Base-by-base conservation (phyloP, 2,888 invertebrate species). In the Eugnorisma glareosa region DNA sequence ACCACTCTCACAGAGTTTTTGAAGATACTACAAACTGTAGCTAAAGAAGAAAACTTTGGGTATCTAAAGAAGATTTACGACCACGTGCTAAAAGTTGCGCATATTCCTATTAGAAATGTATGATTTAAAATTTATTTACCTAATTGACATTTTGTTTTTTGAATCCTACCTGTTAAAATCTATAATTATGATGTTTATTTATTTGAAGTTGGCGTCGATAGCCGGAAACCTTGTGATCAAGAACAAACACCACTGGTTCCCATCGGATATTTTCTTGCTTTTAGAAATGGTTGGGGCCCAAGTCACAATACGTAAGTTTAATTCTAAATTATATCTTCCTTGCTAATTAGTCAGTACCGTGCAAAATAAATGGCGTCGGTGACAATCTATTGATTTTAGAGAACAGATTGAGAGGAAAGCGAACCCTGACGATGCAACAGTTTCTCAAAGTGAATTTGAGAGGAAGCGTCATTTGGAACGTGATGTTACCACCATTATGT, bases 141-240 rank as follows among this genome's bases (percentile, higher is more conserved):
- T n/a, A 28, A 15, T 28, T 57, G 59, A 7, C 13, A 7, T 28
- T 28, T 28, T 57, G n/a, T 48, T 48, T 48, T 48, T 3, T 21
- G 21, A 45, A 21, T 35, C 31, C 10, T 10, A 21, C 21, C 21
- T 31, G 21, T 21, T 31, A 31, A 21, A 31, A 59, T 35, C 21
- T 21, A 5, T 35, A 7, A 28, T 31, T 31, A 0, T 3, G 31
- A 35, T 35, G 0, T 24, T 66, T 37, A 40, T 59, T 18, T 71
- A 31, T 76, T 86, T 93, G 64, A 90, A 97, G 97, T 95, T 97
- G 79, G 98, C 97, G 59, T 97, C 97, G 0, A 93, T 98, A 82
- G 98, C 97, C 67, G 98, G 98, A 0, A 98, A 98, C 89, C 91
- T 98, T 71, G 97, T 97, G 94, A 96, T 98, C 77, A 98, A 98